Conservation (phyloP, 2,888 invertebrate species). For the Scrobipalpa costella region DNA sequence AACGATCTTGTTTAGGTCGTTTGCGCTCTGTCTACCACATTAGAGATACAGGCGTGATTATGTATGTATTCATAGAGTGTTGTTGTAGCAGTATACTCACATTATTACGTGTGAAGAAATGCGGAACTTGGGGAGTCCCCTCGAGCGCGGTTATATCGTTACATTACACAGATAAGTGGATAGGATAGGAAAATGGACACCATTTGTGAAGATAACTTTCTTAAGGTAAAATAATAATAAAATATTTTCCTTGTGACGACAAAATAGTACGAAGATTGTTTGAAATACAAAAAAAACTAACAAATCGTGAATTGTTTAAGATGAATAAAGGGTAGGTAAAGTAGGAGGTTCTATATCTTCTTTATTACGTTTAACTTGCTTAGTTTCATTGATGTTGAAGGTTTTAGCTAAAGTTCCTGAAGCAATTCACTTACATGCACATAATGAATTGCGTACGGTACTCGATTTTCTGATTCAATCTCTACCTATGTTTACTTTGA, state of each 20-base stretch:
- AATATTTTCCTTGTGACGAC: too few species aligned
- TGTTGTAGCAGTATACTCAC: slow-evolving; percentile 5
- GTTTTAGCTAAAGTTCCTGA: neutral
- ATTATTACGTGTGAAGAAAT: neutral
- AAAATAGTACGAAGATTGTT: too few species aligned
- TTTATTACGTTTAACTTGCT: too few species aligned
- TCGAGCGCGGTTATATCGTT: slow-evolving; percentile 4
- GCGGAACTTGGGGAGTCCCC: neutral
- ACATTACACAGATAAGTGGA: slow-evolving; percentile 13
- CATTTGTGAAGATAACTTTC: neutral
- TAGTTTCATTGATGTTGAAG: too few species aligned
- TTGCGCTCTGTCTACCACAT: too few species aligned
- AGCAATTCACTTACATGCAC: neutral
- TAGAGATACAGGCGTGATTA: too few species aligned
- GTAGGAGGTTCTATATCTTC: too few species aligned
- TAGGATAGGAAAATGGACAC: neutral
- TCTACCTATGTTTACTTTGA: neutral
- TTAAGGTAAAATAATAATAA: neutral
- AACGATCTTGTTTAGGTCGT: too few species aligned
- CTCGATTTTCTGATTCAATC: neutral
- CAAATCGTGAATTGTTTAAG: too few species aligned
- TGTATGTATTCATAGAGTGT: too few species aligned
- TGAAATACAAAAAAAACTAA: too few species aligned
- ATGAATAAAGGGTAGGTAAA: too few species aligned
- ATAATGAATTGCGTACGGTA: neutral